Evolutionary conservation across 2,797 vertebrate genomes (phyloP).

Genomic region (Graptemys geographica): DNA sequence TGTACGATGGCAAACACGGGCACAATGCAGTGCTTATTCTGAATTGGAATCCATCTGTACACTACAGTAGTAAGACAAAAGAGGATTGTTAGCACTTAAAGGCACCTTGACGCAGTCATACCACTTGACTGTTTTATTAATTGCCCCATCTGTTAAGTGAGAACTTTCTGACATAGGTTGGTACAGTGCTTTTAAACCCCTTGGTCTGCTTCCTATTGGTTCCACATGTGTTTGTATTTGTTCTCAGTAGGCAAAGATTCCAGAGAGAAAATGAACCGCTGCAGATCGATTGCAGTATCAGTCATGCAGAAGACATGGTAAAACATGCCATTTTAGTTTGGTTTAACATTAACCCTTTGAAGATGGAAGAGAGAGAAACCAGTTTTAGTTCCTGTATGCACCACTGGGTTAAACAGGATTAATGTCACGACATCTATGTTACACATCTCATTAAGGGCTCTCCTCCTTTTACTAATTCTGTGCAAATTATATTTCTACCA

Average conservation of each 20-base stretch:
- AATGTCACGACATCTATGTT: background rate
- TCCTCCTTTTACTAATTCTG: conserved; percentile 53
- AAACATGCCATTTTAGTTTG: conserved; percentile 74
- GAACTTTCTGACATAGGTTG: conserved; percentile 82
- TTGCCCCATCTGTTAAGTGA: conserved; percentile 85
- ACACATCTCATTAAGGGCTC: conserved; percentile 34
- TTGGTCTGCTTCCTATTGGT: conserved; percentile 87
- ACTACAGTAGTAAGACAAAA: conserved; percentile 81
- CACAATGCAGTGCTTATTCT: conserved; percentile 80
- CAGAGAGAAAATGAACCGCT: conserved; percentile 85
- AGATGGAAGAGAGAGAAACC: background rate
- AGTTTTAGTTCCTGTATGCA: background rate
- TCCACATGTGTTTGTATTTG: conserved; percentile 89
- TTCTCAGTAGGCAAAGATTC: conserved; percentile 86
- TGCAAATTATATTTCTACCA: conserved; percentile 46
- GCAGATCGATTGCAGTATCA: conserved; percentile 85
- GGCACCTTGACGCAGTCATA: conserved; percentile 81
- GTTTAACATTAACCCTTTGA: conserved; percentile 77
- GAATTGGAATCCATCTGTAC: conserved; percentile 79
- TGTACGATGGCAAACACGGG: conserved; percentile 54
- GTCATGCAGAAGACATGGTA: conserved; percentile 83
- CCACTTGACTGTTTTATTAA: conserved; percentile 84
- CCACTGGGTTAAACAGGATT: background rate
- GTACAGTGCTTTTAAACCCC: conserved; percentile 79
- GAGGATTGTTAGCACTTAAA: conserved; percentile 84